phyloP scores from a whole-genome alignment of 2,797 vertebrate genomes.

The Myoxocephalus aenaeus region DNA sequence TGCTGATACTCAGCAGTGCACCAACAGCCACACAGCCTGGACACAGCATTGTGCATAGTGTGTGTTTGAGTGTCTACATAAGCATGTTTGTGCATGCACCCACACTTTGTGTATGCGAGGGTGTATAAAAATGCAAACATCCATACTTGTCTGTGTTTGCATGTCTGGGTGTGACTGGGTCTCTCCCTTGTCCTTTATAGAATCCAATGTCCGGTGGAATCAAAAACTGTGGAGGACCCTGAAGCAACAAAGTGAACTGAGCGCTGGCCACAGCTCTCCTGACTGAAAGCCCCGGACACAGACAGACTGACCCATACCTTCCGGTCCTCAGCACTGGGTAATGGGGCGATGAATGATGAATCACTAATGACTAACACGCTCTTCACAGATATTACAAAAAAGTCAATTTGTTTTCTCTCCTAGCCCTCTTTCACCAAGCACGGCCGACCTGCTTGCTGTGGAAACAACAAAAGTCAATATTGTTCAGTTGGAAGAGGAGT shows the following conservation, averaged over 20 bases:
- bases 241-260: conserved; percentile 64
- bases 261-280: conserved; percentile 36
- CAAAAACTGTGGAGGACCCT: conserved; percentile 57
- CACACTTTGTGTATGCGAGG: not conserved
- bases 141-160: conserved; percentile 27
- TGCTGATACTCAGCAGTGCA: conserved; percentile 73
- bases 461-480: conserved; percentile 58
- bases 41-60: conserved; percentile 23
- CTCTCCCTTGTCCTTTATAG: conserved; percentile 31
- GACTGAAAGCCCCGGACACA: conserved; percentile 64
- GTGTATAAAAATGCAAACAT: conserved; percentile 21
- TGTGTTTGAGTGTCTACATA: conserved; percentile 2
- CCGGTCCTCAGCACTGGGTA: conserved; percentile 54
- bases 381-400: conserved; percentile 75
- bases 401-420: conserved; percentile 67
- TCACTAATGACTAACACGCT: conserved; percentile 72
- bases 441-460: conserved; percentile 23
- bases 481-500: conserved; percentile 44
- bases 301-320: conserved; percentile 74
- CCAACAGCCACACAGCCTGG: conserved; percentile 57
- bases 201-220: conserved; percentile 60
- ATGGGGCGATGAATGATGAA: conserved; percentile 68
- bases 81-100: not conserved
- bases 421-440: conserved; percentile 49
- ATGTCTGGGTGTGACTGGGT: conserved; percentile 23